Percentiles rank a stretch among this genome's conserved stretches.
These are phyloP conservation scores for Lagopus leucura DNA, from an alignment of 2,113 vertebrate species.

Conservation along the genomic window DNA sequence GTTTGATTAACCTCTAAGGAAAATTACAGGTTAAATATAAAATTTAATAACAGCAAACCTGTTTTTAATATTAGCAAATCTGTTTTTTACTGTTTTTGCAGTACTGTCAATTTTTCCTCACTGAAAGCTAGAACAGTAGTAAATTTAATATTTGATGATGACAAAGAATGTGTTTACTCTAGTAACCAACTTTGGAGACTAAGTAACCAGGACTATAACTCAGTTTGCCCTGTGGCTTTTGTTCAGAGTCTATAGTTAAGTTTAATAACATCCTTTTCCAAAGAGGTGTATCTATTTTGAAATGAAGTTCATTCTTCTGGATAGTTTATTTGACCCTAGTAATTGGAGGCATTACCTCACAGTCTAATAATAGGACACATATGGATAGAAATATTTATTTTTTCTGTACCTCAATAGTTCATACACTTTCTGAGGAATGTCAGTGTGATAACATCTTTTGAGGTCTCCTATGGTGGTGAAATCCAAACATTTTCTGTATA, in stretches of 20 bases:
- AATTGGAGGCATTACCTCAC: not conserved
- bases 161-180: not conserved
- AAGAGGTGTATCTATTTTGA: not conserved
- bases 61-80: not conserved
- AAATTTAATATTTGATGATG: not conserved
- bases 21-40: not conserved
- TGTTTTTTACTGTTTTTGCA: not conserved
- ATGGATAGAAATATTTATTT: not conserved
- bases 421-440: not conserved
- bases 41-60: not conserved
- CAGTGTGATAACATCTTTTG: not conserved
- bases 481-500: not conserved
- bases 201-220: not conserved
- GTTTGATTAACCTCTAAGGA: not conserved
- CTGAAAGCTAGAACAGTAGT: not conserved
- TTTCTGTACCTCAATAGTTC: not conserved
- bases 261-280: not conserved
- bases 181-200: not conserved
- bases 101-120: not conserved
- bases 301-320: not conserved
- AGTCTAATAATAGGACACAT: not conserved
- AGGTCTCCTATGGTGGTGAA: not conserved
- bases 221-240: not conserved
- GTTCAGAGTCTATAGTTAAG: not conserved
- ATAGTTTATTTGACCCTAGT: not conserved